Evolutionary conservation across 2,797 vertebrate genomes (phyloP), one percentile per base, ranked within the genome.

Genomic region (Xyrichtys novacula): DNA sequence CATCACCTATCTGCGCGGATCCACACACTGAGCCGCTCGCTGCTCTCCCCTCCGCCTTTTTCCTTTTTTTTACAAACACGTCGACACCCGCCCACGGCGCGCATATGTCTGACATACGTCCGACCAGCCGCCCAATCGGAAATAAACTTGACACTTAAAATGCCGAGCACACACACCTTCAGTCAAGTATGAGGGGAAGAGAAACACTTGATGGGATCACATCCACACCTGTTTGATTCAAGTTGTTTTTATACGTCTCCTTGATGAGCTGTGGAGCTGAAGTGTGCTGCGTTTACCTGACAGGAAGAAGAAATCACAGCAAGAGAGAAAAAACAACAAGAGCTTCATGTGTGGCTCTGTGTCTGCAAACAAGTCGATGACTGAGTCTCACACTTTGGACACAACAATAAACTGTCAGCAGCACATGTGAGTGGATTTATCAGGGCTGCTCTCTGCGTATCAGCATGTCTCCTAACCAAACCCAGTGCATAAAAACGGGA

Each of bases 41-140:
- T 70, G 71, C 85, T 48, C 88, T 84, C 85, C 75, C 71, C 67
- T 71, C 78, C 65, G 71, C 47, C 49, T 73, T 25, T 40, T 29
- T 44, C 17, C 22, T 25, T 48, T 47, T 54, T 53, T 31, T 36
- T 6, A 58, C 84, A 89, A 85, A 85, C 85, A 88, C 79, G 88
- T 84, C 77, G 77, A 82, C 88, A 92, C 90, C 90, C 91, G 88
- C 93, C 93, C 91, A 89, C 88, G 74, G 80, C 82, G 88, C 81
- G 79, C 87, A 89, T 88, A 88, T 91, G 91, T 89, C 85, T 85
- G 87, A 89, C 92, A 92, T 81, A 84, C 87, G 88, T 92, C 82
- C 85, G 68, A 71, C 69, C 74, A 72, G 32, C 86, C 84, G 46
- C 74, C 90, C 90, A 83, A 85, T 89, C 76, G 66, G 74, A 89